Evolutionary conservation across 2,888 invertebrate species (phyloP).

Genomic region (Glaucopsyche alexis): DNA sequence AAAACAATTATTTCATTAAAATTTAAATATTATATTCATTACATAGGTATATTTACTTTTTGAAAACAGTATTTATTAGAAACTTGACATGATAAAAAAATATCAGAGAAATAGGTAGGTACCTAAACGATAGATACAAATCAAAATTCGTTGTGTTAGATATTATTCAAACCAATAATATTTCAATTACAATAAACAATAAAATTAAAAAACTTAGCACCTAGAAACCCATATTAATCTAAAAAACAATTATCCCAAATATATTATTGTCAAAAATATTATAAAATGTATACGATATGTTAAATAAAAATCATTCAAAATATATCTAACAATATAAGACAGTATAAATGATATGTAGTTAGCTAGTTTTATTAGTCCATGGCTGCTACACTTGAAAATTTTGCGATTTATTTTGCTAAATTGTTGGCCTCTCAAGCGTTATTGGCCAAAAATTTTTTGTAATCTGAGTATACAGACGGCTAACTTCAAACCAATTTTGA

Average conservation of each 20-base stretch:
- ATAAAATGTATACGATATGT: neutral
- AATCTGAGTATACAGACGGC: neutral
- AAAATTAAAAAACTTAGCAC: conserved; percentile 26
- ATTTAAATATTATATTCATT: neutral
- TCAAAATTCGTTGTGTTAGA: conserved; percentile 21
- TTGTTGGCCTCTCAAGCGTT: neutral
- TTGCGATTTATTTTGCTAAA: neutral
- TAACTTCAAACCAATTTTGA: neutral
- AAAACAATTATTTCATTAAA: conserved; percentile 8
- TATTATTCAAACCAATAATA: conserved; percentile 5
- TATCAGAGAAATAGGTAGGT: neutral
- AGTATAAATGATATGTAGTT: conserved; percentile 18
- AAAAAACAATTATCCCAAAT: conserved; percentile 7
- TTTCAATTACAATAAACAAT: neutral
- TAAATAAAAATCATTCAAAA: conserved; percentile 12
- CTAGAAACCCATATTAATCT: conserved; percentile 18
- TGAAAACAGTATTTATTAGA: neutral
- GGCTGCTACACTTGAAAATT: neutral
- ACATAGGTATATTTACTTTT: neutral
- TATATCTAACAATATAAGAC: neutral
- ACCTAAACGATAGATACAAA: neutral
- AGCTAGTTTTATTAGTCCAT: too few relatives aligned
- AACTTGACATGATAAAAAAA: neutral
- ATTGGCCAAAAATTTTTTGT: neutral
- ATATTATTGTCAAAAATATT: conserved; percentile 16